A percentile compares a stretch with the other conserved stretches of the same genome.
Conservation (phyloP, 2,888 invertebrate genomes). For the Lasius fuliginosus region DNA sequence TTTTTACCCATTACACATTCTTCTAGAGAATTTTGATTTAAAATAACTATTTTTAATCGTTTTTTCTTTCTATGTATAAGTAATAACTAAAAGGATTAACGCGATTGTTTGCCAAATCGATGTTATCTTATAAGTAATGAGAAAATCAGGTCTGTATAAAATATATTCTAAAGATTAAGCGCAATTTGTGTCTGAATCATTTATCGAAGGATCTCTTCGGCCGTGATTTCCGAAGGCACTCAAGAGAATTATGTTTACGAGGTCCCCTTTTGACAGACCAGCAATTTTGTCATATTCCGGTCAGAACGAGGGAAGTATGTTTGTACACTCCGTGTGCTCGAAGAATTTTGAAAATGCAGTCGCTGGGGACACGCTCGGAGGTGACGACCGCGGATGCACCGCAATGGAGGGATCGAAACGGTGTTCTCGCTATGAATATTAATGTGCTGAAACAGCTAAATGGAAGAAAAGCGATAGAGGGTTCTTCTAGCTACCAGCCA, state of each 20-base stretch:
- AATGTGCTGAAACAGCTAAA: conserved; percentile 85
- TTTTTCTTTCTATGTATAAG: background rate
- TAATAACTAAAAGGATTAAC: background rate
- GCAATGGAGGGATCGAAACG: conserved; percentile 28
- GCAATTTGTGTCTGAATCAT: background rate
- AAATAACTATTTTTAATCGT: background rate
- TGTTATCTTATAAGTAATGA: background rate
- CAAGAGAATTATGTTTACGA: conserved; percentile 52
- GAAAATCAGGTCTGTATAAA: too few species aligned
- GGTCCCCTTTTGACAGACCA: conserved; percentile 69
- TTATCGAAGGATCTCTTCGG: conserved; percentile 20
- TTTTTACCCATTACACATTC: background rate
- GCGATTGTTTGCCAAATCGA: background rate
- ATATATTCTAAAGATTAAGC: background rate
- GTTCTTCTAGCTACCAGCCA: conserved; percentile 73
- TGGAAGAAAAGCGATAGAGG: conserved; percentile 74
- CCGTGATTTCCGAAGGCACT: conserved; percentile 51
- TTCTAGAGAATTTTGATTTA: background rate
- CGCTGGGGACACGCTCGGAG: conserved; percentile 17
- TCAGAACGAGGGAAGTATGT: conserved; percentile 61
- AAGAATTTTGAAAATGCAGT: conserved; percentile 65
- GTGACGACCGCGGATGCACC: conserved; percentile 46
- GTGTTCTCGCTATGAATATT: conserved; percentile 82
- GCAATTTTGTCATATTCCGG: conserved; percentile 70
- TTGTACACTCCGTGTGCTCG: conserved; percentile 58